Percentiles rank a stretch among this genome's conserved stretches.
Evolutionary conservation across 2,888 invertebrate genomes (phyloP).

Genomic region (Tipula lateralis): DNA sequence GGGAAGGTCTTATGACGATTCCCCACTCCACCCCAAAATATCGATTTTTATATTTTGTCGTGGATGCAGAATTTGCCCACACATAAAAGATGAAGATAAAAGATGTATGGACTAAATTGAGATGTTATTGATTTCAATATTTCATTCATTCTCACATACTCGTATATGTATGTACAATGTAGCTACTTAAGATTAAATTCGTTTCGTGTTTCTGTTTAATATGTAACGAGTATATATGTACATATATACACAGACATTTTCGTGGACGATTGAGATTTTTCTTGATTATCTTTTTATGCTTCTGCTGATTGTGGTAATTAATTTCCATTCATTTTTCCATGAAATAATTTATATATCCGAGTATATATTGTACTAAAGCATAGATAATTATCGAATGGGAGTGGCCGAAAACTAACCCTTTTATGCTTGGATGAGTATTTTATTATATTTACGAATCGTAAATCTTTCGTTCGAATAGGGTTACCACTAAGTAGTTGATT

Average conservation of each 20-base stretch:
- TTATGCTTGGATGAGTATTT: background rate
- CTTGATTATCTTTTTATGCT: background rate
- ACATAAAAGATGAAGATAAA: no score
- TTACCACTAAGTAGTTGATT: background rate
- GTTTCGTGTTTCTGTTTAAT: background rate
- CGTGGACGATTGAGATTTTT: background rate
- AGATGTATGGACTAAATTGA: background rate
- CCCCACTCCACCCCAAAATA: no score
- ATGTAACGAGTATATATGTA: background rate
- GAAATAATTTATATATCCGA: background rate
- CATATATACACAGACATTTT: background rate
- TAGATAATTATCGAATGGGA: background rate
- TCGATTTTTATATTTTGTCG: no score
- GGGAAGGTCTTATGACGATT: no score
- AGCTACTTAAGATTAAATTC: background rate
- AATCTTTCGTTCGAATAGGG: background rate
- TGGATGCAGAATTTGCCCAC: no score
- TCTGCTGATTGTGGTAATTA: background rate
- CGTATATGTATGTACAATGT: background rate
- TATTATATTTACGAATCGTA: background rate
- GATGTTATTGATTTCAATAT: background rate
- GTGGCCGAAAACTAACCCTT: background rate
- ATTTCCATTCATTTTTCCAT: background rate
- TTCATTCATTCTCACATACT: background rate
- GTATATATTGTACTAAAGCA: no score